These are phyloP conservation scores for Dendrocopos noguchii DNA, from an alignment of 2,113 vertebrate genomes.

Conservation along the genomic window DNA sequence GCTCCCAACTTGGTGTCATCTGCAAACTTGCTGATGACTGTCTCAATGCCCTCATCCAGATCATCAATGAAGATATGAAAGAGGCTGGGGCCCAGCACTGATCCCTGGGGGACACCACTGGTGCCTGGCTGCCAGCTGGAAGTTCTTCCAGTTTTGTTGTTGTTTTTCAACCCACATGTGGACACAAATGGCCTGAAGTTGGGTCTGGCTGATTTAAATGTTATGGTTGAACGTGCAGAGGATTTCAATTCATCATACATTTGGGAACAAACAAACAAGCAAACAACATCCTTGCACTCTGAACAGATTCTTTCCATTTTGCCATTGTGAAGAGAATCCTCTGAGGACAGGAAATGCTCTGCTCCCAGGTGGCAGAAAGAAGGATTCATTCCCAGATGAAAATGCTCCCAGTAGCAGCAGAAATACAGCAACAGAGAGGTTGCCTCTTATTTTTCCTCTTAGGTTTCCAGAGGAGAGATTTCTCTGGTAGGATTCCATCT, in stretches of 20 bases:
- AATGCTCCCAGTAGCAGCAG: neutral
- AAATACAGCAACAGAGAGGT: neutral
- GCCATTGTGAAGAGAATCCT: neutral
- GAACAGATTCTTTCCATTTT: neutral
- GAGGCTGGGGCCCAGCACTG: no score
- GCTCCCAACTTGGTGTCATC: no score
- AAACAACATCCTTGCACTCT: neutral
- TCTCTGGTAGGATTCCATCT: neutral
- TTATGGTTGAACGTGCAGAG: neutral
- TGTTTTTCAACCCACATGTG: neutral
- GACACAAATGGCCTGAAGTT: neutral
- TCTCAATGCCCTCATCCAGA: no score
- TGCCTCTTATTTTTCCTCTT: neutral
- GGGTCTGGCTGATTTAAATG: neutral
- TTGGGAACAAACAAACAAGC: neutral
- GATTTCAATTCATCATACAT: neutral
- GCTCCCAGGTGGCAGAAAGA: neutral
- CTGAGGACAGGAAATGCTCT: neutral
- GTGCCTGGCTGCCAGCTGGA: no score
- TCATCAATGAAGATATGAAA: no score
- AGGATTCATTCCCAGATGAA: neutral
- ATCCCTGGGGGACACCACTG: no score
- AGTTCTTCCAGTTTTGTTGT: neutral
- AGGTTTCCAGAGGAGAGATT: neutral
- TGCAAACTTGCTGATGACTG: no score